Percentiles rank a stretch among this genome's conserved stretches.
Conservation (phyloP, 2,113 vertebrate species). For the Ivindomyrus marchei region DNA sequence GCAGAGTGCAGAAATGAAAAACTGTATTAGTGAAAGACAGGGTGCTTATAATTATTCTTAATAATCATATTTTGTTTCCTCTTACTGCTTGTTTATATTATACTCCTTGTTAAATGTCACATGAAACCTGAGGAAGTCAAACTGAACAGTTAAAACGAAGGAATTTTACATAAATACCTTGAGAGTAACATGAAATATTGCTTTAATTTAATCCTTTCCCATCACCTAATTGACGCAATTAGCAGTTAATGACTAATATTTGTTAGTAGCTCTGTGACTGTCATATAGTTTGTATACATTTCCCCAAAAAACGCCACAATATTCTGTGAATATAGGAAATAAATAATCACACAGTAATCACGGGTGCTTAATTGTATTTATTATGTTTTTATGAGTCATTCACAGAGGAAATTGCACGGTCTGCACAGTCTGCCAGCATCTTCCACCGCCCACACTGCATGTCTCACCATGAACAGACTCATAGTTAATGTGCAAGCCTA, state of each 20-base stretch:
- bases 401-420: background rate
- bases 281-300: background rate
- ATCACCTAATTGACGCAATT: background rate
- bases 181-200: background rate
- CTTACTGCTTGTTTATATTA: background rate
- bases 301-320: background rate
- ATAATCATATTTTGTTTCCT: background rate
- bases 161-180: background rate
- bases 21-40: background rate
- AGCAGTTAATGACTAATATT: constrained; percentile 2
- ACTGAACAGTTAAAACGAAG: background rate
- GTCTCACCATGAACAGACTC: background rate
- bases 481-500: background rate
- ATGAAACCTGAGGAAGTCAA: background rate
- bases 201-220: background rate
- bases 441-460: background rate
- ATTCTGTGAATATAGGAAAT: background rate
- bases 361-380: background rate
- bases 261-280: background rate
- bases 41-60: background rate
- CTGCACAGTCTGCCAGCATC: background rate
- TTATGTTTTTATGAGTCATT: constrained; percentile 1
- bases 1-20: background rate
- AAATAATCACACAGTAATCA: background rate
- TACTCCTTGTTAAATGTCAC: background rate